A percentile compares a stretch with the other conserved stretches of the same genome.
These are phyloP conservation scores for Crenuchus spilurus DNA, from an alignment of 2,797 vertebrate species.

Conservation along the genomic window DNA sequence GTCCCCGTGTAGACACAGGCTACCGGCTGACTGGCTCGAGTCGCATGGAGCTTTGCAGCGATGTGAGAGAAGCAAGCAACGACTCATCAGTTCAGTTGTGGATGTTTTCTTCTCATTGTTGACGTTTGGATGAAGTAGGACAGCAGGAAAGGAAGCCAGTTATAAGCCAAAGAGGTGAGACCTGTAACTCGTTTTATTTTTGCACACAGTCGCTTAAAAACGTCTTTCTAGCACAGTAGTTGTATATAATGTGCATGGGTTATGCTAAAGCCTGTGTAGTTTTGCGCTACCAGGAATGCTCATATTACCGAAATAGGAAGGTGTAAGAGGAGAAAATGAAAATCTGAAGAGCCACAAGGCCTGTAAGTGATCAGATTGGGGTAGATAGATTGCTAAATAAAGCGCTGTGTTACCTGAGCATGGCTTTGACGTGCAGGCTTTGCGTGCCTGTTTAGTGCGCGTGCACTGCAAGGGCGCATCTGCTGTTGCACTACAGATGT, in stretches of 20 bases:
- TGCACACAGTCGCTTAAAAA: too few species aligned
- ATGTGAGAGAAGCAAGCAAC: conserved; percentile 12
- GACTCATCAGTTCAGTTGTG: conserved; percentile 28
- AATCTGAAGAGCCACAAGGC: too few species aligned
- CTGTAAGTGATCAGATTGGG: too few species aligned
- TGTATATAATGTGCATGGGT: too few species aligned
- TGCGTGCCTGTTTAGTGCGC: conserved; percentile 39
- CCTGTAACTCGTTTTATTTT: too few species aligned
- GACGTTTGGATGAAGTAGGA: conserved; percentile 25
- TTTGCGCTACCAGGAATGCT: too few species aligned
- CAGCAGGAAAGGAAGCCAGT: conserved; percentile 52
- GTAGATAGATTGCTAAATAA: too few species aligned
- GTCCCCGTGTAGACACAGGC: not conserved
- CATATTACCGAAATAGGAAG: too few species aligned
- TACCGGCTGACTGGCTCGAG: not conserved
- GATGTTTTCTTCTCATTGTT: conserved; percentile 37
- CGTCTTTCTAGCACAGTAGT: too few species aligned
- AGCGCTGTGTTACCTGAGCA: too few species aligned
- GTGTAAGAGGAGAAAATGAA: too few species aligned
- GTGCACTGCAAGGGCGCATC: conserved; percentile 48
- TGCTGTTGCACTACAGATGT: conserved; percentile 39
- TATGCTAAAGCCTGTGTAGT: too few species aligned
- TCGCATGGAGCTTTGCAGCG: not conserved
- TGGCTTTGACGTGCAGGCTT: not conserved
- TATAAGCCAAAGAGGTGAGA: conserved; percentile 73